These are phyloP conservation scores for Natator depressus DNA, from an alignment of 2,113 vertebrate species.

Conservation along the genomic window DNA sequence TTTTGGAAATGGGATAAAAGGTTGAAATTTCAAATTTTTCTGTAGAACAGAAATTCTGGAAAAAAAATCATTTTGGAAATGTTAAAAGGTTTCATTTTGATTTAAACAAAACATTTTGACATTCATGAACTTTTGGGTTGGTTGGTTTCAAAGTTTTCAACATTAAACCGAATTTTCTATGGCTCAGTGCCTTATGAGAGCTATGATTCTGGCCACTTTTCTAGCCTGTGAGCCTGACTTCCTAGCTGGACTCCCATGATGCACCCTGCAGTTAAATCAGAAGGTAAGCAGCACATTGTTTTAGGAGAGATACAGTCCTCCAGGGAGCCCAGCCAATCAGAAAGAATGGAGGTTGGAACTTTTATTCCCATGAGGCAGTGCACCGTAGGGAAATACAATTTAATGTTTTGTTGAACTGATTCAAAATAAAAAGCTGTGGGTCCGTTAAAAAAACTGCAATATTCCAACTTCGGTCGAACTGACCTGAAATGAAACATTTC, in stretches of 20 bases:
- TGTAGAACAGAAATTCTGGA: neutral
- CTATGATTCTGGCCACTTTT: neutral
- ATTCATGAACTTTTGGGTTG: no score
- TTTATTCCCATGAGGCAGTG: neutral
- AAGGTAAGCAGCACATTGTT: neutral
- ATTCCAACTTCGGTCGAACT: neutral
- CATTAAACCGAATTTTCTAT: neutral
- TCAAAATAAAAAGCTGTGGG: neutral
- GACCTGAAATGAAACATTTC: no score
- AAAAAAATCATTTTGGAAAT: neutral
- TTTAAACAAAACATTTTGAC: neutral
- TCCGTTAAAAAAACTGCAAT: neutral
- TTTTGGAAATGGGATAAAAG: neutral
- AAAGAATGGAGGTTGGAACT: neutral
- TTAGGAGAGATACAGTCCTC: neutral
- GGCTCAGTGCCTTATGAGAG: neutral
- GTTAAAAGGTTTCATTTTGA: neutral
- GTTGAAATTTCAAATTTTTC: neutral
- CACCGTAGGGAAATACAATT: neutral
- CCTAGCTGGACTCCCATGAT: neutral
- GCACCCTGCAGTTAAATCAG: neutral
- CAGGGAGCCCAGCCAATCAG: neutral
- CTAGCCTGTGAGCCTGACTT: neutral
- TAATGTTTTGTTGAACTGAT: neutral
- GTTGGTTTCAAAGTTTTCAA: neutral